phyloP scores from a whole-genome alignment of 2,113 vertebrate species.

The Orthonyx spaldingii region DNA sequence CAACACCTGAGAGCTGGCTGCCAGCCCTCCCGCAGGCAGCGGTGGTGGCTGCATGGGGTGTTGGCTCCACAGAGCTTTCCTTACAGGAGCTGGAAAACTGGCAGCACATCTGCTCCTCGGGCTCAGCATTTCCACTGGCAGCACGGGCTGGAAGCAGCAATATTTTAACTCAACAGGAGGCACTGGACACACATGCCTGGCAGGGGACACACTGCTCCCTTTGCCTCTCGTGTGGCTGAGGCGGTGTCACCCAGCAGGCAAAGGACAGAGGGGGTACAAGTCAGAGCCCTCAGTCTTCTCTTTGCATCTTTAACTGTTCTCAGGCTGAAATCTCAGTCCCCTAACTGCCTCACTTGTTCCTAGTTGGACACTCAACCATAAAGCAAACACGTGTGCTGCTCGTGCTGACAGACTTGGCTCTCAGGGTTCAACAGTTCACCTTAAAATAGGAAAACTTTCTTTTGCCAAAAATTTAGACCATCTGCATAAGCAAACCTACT shows the following conservation, averaged over 20 bases:
- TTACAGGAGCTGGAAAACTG: neutral
- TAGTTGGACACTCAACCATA: fast-evolving
- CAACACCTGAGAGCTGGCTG: too few species aligned
- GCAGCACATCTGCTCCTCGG: neutral
- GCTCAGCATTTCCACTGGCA: neutral
- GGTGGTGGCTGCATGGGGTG: neutral
- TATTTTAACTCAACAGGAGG: neutral
- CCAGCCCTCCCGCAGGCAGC: neutral
- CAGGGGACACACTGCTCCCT: neutral
- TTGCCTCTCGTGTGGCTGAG: neutral
- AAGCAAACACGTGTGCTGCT: neutral
- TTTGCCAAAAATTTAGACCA: neutral
- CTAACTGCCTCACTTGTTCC: neutral
- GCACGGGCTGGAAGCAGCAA: neutral
- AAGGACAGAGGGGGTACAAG: neutral
- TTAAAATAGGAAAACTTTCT: neutral
- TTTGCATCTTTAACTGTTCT: neutral
- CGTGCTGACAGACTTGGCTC: neutral
- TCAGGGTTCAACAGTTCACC: neutral
- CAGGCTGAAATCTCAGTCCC: neutral
- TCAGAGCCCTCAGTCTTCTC: neutral
- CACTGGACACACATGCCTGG: neutral
- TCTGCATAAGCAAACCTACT: neutral
- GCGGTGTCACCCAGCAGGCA: neutral
- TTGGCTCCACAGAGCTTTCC: neutral